These are phyloP conservation scores for Bellardia bayeri DNA, from an alignment of 2,888 invertebrate species.

Conservation along the genomic window DNA sequence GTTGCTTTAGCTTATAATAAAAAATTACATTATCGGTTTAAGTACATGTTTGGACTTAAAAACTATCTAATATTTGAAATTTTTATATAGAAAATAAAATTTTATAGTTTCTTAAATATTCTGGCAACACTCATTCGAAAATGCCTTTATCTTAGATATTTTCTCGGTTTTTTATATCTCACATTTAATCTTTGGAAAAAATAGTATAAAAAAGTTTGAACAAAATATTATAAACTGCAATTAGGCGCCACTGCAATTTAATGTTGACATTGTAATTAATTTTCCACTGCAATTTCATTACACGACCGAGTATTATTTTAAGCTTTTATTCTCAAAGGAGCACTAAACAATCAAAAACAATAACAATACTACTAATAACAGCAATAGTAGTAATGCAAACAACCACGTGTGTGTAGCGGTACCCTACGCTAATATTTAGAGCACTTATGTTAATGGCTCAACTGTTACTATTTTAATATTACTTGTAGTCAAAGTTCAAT, in stretches of 20 bases:
- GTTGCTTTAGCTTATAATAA: no score
- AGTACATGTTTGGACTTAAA: no score
- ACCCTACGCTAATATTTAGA: neutral
- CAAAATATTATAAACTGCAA: constrained; percentile 38
- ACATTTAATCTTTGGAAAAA: neutral
- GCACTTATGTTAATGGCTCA: no score
- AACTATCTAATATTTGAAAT: no score
- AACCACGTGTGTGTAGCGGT: neutral
- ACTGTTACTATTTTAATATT: no score
- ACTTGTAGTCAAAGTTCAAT: no score
- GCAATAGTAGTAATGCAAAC: constrained; percentile 4
- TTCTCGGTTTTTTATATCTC: constrained; percentile 12
- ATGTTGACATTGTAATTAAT: constrained; percentile 67
- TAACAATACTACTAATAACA: neutral
- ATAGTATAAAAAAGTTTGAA: neutral
- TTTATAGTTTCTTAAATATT: neutral
- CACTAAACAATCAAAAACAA: constrained; percentile 1
- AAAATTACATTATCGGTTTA: no score
- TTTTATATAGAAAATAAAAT: neutral
- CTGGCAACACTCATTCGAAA: neutral
- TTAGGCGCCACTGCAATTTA: constrained; percentile 59
- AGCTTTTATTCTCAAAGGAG: constrained; percentile 48
- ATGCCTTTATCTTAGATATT: neutral
- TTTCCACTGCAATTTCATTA: constrained; percentile 61
- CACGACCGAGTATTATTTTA: constrained; percentile 38